phyloP scores from a whole-genome alignment of 2,113 vertebrate species.

The Probosciger aterrimus region DNA sequence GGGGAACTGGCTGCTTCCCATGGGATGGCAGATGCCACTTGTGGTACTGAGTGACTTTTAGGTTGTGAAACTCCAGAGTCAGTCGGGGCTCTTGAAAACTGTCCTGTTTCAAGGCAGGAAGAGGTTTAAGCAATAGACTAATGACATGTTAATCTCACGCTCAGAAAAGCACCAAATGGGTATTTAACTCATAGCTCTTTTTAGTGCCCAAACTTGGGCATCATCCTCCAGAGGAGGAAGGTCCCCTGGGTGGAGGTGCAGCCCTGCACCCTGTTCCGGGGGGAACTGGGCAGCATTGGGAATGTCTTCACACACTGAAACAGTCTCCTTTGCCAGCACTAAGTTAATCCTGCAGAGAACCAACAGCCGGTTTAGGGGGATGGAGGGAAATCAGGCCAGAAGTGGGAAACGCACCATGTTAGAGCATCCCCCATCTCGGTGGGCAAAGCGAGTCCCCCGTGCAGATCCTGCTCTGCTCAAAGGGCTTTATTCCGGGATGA shows the following conservation, averaged over 20 bases:
- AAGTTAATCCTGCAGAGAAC: background rate
- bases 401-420: fast-evolving
- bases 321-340: fast-evolving
- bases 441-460: background rate
- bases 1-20: background rate
- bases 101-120: background rate
- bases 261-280: background rate
- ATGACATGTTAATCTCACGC: background rate
- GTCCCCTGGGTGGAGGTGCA: background rate
- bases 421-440: background rate
- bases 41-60: background rate
- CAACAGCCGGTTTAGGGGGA: background rate
- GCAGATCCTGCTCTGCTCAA: background rate
- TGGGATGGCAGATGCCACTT: fast-evolving
- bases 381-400: background rate
- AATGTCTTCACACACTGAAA: background rate
- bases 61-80: background rate
- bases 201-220: background rate
- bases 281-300: background rate
- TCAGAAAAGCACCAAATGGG: background rate
- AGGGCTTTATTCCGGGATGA: background rate
- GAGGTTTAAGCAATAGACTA: background rate
- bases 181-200: background rate
- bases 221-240: background rate
- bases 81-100: background rate